A percentile compares a stretch with the other conserved stretches of the same genome.
Conservation (phyloP, 2,888 invertebrate species). For the Nowickia ferox region DNA sequence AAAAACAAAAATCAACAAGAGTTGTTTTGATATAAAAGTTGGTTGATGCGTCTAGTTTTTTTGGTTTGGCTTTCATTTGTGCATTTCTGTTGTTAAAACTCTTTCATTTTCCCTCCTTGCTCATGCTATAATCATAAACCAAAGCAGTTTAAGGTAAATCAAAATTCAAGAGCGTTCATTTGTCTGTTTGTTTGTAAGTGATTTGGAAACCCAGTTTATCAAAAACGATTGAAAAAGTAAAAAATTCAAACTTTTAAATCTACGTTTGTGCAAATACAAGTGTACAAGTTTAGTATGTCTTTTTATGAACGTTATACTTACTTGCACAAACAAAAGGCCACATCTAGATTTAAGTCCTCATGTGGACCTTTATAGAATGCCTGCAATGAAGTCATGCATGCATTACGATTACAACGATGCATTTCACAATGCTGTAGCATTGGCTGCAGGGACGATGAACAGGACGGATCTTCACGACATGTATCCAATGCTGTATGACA, state of each 20-base stretch:
- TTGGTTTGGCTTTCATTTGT: constrained; percentile 4
- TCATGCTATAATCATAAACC: neutral
- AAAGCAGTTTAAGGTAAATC: constrained; percentile 63
- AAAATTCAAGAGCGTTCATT: constrained; percentile 36
- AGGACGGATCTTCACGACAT: constrained; percentile 92
- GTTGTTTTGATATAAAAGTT: constrained; percentile 51
- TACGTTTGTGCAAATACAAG: neutral
- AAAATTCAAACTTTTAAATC: neutral
- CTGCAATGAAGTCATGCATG: constrained; percentile 94
- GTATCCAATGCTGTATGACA: constrained; percentile 93
- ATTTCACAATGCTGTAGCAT: constrained; percentile 92
- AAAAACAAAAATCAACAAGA: constrained; percentile 21
- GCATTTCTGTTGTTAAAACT: constrained; percentile 13
- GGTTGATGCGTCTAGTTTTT: constrained; percentile 27
- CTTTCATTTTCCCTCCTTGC: neutral
- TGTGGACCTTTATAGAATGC: constrained; percentile 92
- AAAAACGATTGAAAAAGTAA: neutral
- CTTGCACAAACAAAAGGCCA: constrained; percentile 97
- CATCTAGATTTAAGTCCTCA: constrained; percentile 92
- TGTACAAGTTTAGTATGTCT: neutral
- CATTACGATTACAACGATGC: constrained; percentile 90
- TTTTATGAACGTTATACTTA: constrained; percentile 84
- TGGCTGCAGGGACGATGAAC: constrained; percentile 91
- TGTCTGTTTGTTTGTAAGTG: constrained; percentile 1
- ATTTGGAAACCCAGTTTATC: constrained; percentile 6